phyloP scores from a whole-genome alignment of 2,113 vertebrate species.

The Capreolus pygargus region DNA sequence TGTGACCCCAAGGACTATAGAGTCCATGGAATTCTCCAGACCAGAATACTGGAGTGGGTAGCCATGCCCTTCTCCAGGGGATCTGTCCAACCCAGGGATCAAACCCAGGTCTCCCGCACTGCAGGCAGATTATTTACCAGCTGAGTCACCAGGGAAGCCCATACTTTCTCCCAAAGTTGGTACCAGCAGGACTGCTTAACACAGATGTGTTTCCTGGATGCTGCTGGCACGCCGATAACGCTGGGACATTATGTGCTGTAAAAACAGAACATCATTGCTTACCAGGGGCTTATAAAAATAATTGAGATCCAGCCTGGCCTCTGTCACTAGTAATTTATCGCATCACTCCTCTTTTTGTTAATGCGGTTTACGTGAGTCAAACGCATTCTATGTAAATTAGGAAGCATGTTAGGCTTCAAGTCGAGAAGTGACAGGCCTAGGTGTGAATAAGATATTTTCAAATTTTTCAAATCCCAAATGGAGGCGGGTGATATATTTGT shows the following conservation, averaged over 20 bases:
- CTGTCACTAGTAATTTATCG: slow-evolving; percentile 56
- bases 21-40: background rate
- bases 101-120: accelerated
- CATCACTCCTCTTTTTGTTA: background rate
- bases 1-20: background rate
- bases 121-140: background rate
- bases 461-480: background rate
- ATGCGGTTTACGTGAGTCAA: slow-evolving; percentile 15
- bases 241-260: background rate
- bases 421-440: background rate
- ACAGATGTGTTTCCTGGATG: accelerated
- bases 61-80: background rate
- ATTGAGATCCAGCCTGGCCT: slow-evolving; percentile 46
- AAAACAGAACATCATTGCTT: slow-evolving; percentile 43
- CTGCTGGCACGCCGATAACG: background rate
- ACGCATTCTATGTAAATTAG: slow-evolving; percentile 10
- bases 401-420: background rate
- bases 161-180: accelerated
- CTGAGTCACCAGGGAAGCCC: background rate
- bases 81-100: background rate
- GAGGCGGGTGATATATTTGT: accelerated
- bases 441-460: background rate
- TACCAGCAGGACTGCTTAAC: background rate
- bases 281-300: slow-evolving; percentile 47
- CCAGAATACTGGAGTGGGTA: background rate